These are phyloP conservation scores for Periparus ater DNA, from an alignment of 2,797 vertebrate species.

Conservation along the genomic window DNA sequence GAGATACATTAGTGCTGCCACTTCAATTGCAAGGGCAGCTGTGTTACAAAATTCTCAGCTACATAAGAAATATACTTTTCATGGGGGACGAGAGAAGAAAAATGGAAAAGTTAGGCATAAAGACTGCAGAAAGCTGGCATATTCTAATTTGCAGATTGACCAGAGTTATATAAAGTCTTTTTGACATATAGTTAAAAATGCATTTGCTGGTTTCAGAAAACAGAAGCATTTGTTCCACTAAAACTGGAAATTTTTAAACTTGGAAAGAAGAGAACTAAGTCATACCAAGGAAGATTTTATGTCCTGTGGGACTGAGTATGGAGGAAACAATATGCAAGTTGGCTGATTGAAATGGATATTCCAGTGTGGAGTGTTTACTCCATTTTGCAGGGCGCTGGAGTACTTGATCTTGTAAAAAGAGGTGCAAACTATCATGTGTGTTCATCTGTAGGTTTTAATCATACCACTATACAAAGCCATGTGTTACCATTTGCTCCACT, in stretches of 20 bases:
- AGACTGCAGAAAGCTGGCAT: neutral
- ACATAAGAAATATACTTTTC: neutral
- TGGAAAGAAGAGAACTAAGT: slow-evolving; percentile 2
- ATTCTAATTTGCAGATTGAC: neutral
- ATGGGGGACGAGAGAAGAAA: neutral
- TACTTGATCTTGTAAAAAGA: neutral
- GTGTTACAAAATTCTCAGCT: neutral
- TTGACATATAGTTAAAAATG: neutral
- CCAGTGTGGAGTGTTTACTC: neutral
- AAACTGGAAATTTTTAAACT: slow-evolving; percentile 16
- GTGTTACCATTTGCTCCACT: neutral
- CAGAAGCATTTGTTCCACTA: neutral
- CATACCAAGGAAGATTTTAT: neutral
- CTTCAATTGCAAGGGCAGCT: neutral
- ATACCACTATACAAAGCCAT: neutral
- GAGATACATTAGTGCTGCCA: neutral
- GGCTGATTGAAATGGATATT: slow-evolving; percentile 9
- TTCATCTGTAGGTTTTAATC: neutral
- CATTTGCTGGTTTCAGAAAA: neutral
- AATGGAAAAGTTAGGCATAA: neutral
- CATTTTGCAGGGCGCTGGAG: neutral
- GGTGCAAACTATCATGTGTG: neutral
- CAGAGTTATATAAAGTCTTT: neutral
- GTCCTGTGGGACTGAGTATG: neutral
- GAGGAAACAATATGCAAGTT: slow-evolving; percentile 25